Evolutionary conservation across 2,888 invertebrate species (phyloP), one percentile per base, ranked within the genome.

Genomic region (Trisateles emortualis): DNA sequence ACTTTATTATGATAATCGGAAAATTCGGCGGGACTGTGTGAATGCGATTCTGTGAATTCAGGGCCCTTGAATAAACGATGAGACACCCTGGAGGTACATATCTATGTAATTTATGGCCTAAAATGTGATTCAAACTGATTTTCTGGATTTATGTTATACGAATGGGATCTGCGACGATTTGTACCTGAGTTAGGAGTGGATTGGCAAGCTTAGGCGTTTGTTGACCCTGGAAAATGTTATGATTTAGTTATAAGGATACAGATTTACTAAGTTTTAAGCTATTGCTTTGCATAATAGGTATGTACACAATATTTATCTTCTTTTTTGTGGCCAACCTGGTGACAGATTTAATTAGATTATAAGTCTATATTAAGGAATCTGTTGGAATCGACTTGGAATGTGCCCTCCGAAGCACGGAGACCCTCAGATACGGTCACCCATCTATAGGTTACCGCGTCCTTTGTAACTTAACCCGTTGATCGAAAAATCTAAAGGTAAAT

Each of bases 1-100:
- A 84, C 87, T 88, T 83, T 86, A 88, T 88, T 88, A 89, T 89
- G 86, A 87, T 88, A 88, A 89, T 89, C 86, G 81, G 79, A 79
- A 83, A 82, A 86, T 87, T 86, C 80, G 76, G 80, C 81, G 81
- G 82, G 85, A 84, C 82, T 80, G 83, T 73, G 80, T 72, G 77
- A 75, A 74, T 67, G 73, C 64, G 61, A 65, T 69, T 52, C 72
- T 65, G 72, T 68, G 77, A 81, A 83, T 83, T 76, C 78, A 61
- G 73, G 56, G 55, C 64, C 61, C 68, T 72, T 87, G 89, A 88
- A 89, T 89, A 86, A 87, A 75, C 79, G 82, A 89, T 89, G 83
- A 84, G 79, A 46, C 71, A 59, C 81, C 73, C 75, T 75, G 78
- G 72, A 79, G 61, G 52, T 65, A 79, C 79, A 74, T 80, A 79